These are phyloP conservation scores for Oreochromis spilurus DNA, from an alignment of 2,113 vertebrate genomes.

Conservation along the genomic window DNA sequence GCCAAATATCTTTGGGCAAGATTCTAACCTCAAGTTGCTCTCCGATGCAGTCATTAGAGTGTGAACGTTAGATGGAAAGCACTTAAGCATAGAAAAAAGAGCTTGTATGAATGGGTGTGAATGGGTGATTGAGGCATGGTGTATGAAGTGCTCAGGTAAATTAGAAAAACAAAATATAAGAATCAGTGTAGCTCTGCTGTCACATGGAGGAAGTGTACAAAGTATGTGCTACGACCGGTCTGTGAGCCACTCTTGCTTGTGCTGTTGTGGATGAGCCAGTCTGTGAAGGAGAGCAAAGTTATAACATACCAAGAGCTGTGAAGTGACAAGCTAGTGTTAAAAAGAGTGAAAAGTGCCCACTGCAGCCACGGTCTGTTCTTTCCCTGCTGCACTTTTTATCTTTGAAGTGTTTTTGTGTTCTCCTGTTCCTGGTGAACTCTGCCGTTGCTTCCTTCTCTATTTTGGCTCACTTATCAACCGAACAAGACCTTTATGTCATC, in stretches of 20 bases:
- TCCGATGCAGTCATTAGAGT: neutral
- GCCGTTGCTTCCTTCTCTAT: rapidly evolving
- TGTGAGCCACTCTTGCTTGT: neutral
- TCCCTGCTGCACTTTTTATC: neutral
- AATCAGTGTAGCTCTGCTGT: neutral
- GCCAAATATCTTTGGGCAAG: neutral
- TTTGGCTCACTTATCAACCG: neutral
- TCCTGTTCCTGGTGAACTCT: neutral
- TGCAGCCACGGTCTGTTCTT: neutral
- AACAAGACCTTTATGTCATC: neutral
- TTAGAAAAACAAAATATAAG: rapidly evolving
- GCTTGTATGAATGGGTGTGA: neutral
- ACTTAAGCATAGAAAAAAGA: neutral
- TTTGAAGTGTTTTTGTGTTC: neutral
- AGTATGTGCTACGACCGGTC: neutral
- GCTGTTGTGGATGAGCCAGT: neutral
- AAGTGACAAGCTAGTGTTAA: neutral
- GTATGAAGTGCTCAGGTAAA: neutral
- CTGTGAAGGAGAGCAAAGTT: neutral
- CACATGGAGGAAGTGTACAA: neutral
- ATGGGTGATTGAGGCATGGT: neutral
- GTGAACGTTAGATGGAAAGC: neutral
- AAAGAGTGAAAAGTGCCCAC: neutral
- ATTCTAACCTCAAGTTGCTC: neutral
- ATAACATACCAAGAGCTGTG: neutral